Percentiles rank a stretch among this genome's conserved stretches.
These are phyloP conservation scores for Coleophora flavipennella DNA, from an alignment of 2,888 invertebrate genomes.

Conservation along the genomic window DNA sequence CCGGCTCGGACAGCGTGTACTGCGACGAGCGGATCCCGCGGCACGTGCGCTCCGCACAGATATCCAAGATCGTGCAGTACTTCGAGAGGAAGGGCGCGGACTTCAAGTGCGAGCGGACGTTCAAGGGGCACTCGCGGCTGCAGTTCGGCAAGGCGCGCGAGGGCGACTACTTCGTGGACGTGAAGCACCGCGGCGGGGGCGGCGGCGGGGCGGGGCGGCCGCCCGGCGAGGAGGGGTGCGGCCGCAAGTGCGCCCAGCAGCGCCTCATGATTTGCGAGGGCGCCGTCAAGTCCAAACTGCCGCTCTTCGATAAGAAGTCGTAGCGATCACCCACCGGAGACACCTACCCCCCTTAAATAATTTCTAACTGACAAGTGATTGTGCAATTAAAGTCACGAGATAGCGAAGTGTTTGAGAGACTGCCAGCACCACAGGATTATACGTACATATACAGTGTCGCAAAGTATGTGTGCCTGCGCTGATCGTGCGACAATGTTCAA, in stretches of 20 bases:
- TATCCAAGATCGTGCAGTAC: slow-evolving; percentile 89
- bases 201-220: not conserved
- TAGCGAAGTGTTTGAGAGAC: too few species aligned
- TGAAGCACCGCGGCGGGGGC: slow-evolving; percentile 22
- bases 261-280: slow-evolving; percentile 87
- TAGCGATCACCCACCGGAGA: slow-evolving; percentile 27
- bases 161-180: slow-evolving; percentile 32
- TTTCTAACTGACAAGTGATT: too few species aligned
- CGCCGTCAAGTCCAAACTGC: slow-evolving; percentile 88
- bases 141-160: slow-evolving; percentile 17
- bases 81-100: slow-evolving; percentile 84
- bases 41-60: slow-evolving; percentile 76
- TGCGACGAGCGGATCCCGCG: slow-evolving; percentile 78
- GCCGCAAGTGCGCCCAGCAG: slow-evolving; percentile 70
- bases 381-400: too few species aligned
- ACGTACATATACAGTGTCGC: too few species aligned
- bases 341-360: not conserved
- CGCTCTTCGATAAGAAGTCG: slow-evolving; percentile 81
- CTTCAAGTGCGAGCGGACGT: slow-evolving; percentile 60
- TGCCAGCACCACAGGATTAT: too few species aligned
- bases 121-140: slow-evolving; percentile 33
- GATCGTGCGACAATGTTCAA: too few species aligned
- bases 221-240: slow-evolving; percentile 21
- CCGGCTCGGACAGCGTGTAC: slow-evolving; percentile 81
- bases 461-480: too few species aligned